These are phyloP conservation scores for Nettapus auritus DNA, from an alignment of 2,113 vertebrate species.

Conservation along the genomic window DNA sequence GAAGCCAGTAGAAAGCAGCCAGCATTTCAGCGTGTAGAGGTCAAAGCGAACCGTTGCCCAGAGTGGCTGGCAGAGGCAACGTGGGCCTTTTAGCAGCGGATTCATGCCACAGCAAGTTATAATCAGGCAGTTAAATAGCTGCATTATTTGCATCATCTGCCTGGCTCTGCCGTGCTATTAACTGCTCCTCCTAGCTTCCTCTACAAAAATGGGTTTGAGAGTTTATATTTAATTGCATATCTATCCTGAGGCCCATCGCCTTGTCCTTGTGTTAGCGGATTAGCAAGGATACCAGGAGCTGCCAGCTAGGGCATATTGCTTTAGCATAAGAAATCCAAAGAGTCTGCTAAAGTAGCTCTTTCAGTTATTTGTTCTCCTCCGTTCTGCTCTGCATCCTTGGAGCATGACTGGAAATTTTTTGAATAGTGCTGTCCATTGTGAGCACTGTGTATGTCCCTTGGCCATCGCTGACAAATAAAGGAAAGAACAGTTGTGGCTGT, in stretches of 20 bases:
- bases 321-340: not conserved
- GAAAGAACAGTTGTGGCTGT: not conserved
- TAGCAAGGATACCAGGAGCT: not conserved
- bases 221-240: not conserved
- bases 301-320: not conserved
- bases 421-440: not conserved
- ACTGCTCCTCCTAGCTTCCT: not conserved
- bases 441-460: not conserved
- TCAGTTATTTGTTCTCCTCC: not conserved
- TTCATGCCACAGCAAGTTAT: not conserved
- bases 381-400: not conserved
- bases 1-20: not conserved
- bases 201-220: not conserved
- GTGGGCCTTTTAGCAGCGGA: not conserved
- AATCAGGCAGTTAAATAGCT: not conserved
- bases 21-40: not conserved
- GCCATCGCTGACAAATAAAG: not conserved
- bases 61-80: not conserved
- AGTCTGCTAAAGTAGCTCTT: not conserved
- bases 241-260: not conserved
- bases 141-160: not conserved
- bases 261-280: not conserved
- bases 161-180: not conserved
- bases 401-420: not conserved
- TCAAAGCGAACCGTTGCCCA: not conserved